A percentile compares a stretch with the other conserved stretches of the same genome.
These are phyloP conservation scores for Vanacampus margaritifer DNA, from an alignment of 2,113 vertebrate species.

Conservation along the genomic window DNA sequence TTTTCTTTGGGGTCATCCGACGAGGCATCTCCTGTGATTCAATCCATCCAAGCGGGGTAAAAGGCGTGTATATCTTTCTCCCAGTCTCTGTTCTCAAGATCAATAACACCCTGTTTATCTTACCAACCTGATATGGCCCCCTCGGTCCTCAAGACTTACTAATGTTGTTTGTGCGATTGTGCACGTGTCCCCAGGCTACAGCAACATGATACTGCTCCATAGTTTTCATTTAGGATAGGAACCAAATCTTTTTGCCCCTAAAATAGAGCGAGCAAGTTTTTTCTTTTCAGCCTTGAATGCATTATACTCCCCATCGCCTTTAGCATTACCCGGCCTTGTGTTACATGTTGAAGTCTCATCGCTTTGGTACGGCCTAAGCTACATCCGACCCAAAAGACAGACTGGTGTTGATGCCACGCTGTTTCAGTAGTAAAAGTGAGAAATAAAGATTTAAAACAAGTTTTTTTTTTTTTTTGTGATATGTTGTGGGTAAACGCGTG, in stretches of 20 bases:
- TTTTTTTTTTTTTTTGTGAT: too few relatives aligned
- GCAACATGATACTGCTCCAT: conserved; percentile 61
- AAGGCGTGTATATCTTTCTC: conserved; percentile 48
- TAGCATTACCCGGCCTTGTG: conserved; percentile 34
- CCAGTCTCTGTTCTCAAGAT: conserved; percentile 60
- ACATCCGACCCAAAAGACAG: conserved; percentile 24
- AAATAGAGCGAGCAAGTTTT: conserved; percentile 54
- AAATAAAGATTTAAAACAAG: not conserved
- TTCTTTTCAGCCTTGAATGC: conserved; percentile 53
- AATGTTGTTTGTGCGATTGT: conserved; percentile 25
- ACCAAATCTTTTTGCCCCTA: conserved; percentile 63
- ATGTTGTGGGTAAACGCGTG: too few relatives aligned
- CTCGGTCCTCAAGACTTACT: conserved; percentile 26
- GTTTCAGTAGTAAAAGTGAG: not conserved
- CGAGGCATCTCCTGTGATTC: conserved; percentile 58
- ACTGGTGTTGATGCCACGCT: not conserved
- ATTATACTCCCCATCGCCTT: conserved; percentile 46
- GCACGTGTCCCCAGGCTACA: conserved; percentile 44
- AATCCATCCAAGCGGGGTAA: conserved; percentile 38
- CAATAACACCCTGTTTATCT: conserved; percentile 64
- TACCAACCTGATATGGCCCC: conserved; percentile 45
- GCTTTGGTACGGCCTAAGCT: conserved; percentile 39
- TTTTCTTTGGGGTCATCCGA: conserved; percentile 31
- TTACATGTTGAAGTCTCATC: conserved; percentile 41
- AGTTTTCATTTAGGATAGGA: conserved; percentile 65